phyloP scores from a whole-genome alignment of 64 coral and sea anemone genomes.

The Actinia equina region DNA sequence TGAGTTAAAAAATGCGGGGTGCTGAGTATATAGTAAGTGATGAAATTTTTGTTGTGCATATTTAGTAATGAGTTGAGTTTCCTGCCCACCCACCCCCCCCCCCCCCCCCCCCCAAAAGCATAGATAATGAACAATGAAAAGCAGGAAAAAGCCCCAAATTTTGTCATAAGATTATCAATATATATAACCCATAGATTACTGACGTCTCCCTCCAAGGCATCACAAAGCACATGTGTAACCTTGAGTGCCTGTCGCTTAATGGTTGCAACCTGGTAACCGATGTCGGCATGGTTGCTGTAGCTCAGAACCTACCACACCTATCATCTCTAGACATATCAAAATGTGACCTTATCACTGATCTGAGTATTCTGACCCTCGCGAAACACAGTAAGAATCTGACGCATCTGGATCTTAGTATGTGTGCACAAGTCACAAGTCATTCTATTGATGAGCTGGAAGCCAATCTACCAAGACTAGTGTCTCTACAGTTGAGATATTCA shows the following conservation, averaged over 20 bases:
- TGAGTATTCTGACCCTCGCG: constrained; percentile 44
- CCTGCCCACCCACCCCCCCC: too few relatives aligned
- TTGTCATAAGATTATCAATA: not conserved
- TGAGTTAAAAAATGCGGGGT: too few relatives aligned
- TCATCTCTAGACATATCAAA: constrained; percentile 67
- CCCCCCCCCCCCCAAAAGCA: too few relatives aligned
- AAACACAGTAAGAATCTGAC: constrained; percentile 47
- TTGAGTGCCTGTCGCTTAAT: constrained; percentile 62
- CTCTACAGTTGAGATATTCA: constrained; percentile 76
- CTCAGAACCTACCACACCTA: constrained; percentile 50
- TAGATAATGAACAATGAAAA: too few relatives aligned
- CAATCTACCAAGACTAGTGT: constrained; percentile 59
- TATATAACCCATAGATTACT: constrained; percentile 52
- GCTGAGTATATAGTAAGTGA: too few relatives aligned
- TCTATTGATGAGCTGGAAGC: constrained; percentile 60
- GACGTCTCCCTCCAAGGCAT: constrained; percentile 53
- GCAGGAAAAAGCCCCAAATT: too few relatives aligned
- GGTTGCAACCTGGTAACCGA: constrained; percentile 71
- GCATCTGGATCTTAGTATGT: constrained; percentile 88
- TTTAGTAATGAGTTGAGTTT: too few relatives aligned
- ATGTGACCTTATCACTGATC: constrained; percentile 76
- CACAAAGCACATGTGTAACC: constrained; percentile 31
- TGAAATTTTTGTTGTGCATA: too few relatives aligned
- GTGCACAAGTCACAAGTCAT: constrained; percentile 59
- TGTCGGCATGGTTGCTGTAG: constrained; percentile 46